Base-by-base conservation (phyloP, 64 coral and sea anemone species). In the Hydrozoanthus tunicans region DNA sequence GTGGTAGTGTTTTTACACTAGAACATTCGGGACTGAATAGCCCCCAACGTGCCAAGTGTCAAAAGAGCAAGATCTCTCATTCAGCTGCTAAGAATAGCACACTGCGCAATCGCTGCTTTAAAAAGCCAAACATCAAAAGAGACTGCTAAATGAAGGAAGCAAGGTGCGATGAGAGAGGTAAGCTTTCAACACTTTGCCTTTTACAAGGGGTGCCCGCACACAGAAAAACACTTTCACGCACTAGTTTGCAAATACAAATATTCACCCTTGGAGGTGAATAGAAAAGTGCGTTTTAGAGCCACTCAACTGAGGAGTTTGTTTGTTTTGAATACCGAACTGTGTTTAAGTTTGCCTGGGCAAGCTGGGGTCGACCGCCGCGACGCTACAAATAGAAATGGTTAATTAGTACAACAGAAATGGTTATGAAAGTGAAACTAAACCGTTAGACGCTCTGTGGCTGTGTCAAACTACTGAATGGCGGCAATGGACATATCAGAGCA, bases 21-120 rank as follows among this genome's bases (percentile, higher is more conserved):
- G 17, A 83, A 53, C 64, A 9, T 6, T 55, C 10, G 32, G 20
- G 20, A 17, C 32, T 5, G 17, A 14, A 27, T 65, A 64, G 23
- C 61, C 59, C 25, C 43, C 12, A 66, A 56, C 7, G 52, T 52
- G 62, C 62, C 58, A 13, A 54, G 67, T 61, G 7, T 83, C 81
- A 83, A 67, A 67, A 82, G 32, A 83, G 62, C 62, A 83, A 51
- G 81, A 53, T 61, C 62, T 83, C 7, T 25, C 3, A 32, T 11
- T 11, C 64, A 4, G 4, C 70, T 73, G 23, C 70, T 27, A n/a
- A 25, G 27, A 73, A 6, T 27, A 17, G 23, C 70, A 8, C 6
- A 43, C 27, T 73, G 20, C 70, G 27, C 20, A 73, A 8, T 6
- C n/a, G 70, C 70, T 20, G 69, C 6, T 6, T 6, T 24, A 26